A percentile compares a stretch with the other conserved stretches of the same genome.
phyloP scores from a whole-genome alignment of 2,797 vertebrate species.

The Nannoperca obscura region DNA sequence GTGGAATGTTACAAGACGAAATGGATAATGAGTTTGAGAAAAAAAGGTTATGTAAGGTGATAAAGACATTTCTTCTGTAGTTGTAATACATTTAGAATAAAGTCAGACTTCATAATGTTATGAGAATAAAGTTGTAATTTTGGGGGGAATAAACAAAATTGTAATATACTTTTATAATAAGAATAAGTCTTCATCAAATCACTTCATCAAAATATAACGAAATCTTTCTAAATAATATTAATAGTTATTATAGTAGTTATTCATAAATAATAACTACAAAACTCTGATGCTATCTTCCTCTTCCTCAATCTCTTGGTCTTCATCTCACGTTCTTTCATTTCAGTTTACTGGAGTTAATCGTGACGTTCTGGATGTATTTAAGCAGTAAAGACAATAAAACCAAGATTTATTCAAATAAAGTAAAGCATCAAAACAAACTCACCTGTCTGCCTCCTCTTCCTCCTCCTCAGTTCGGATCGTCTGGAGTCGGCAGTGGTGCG shows the following conservation, averaged over 20 bases:
- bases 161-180: too few species aligned
- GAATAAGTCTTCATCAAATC: too few species aligned
- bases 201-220: too few species aligned
- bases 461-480: slow-evolving; percentile 89
- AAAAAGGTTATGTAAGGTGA: neutral
- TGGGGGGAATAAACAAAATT: too few species aligned
- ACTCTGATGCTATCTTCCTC: too few species aligned
- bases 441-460: neutral
- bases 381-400: neutral
- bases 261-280: too few species aligned
- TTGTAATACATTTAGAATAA: neutral
- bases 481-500: slow-evolving; percentile 94
- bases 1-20: neutral
- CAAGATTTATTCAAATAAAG: too few species aligned
- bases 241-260: too few species aligned
- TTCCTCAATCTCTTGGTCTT: too few species aligned
- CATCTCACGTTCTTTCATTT: neutral
- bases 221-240: too few species aligned
- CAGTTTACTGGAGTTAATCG: neutral
- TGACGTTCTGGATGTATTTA: neutral
- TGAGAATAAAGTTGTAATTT: too few species aligned
- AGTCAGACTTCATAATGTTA: neutral
- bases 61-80: too few species aligned
- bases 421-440: neutral
- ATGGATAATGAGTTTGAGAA: neutral